Evolutionary conservation across 2,888 invertebrate genomes (phyloP), one percentile per base, ranked within the genome.

Genomic region (Plebejus anna): DNA sequence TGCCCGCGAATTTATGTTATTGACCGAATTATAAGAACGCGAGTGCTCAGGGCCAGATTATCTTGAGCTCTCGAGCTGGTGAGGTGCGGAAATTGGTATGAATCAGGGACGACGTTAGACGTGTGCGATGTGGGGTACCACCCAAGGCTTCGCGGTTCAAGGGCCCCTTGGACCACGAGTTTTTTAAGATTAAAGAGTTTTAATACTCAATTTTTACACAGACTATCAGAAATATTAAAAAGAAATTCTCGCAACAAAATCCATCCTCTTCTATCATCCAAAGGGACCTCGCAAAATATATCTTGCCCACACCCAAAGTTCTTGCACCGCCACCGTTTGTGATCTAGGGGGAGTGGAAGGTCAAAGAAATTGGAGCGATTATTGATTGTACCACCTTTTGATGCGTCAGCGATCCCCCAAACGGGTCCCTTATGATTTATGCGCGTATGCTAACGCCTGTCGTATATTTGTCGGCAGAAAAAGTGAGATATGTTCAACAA

Each of bases 1-100:
- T 84, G 87, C 88, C 87, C 87, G 88, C 85, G 83, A 86, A 91
- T 91, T 90, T 91, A 91, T 91, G 90, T 90, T 91, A 91, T 90
- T 91, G 90, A 90, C 90, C 91, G 89, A 89, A 90, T 91, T 92
- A 91, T 90, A 87, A 85, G 90, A 91, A 91, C 90, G 89, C 84
- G 87, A 88, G 87, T 87, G 84, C 85, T 84, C 81, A 79, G 82
- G 81, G 82, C 91, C 89, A 90, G 81, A 75, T 71, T 81, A 82
- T 38, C 38, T 13, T 85, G 91, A 88, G 77, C 90, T 81, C 81
- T 81, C 80, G 80, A 82, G 82, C 82, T 82, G 80, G 80, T 80
- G 79, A 80, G 76, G 78, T 79, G 80, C 79, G 80, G 81, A 81
- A 81, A 83, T 83, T 80, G 79, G 77, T 80, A 82, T 81, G 82